Evolutionary conservation across 1,140 invertebrate genomes (phyloP).

Genomic region (Scaptomyza montana): DNA sequence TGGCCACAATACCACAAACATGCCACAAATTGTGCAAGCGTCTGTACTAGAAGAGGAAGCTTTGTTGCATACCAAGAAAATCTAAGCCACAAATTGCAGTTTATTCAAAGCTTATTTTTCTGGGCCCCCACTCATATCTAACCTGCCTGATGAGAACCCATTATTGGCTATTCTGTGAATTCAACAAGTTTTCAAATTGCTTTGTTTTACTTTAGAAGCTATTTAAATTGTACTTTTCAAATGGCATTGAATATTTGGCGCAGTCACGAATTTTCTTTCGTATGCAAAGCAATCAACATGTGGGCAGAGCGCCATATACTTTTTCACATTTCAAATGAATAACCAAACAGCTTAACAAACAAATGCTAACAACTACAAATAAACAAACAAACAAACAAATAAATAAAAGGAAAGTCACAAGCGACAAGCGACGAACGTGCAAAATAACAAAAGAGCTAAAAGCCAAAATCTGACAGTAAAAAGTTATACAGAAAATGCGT

Average conservation of each 20-base stretch:
- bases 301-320: slow-evolving; percentile 26
- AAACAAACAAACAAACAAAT: slow-evolving; percentile 74
- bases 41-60: neutral
- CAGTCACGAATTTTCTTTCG: neutral
- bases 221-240: neutral
- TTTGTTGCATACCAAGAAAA: neutral
- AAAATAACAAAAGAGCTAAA: slow-evolving; percentile 56
- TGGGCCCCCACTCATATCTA: no score
- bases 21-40: slow-evolving; percentile 28
- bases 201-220: neutral
- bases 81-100: slow-evolving; percentile 11
- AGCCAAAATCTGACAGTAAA: slow-evolving; percentile 76
- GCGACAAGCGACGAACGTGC: slow-evolving; percentile 24
- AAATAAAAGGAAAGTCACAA: slow-evolving; percentile 59
- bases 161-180: neutral
- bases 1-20: neutral
- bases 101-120: slow-evolving; percentile 4
- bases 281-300: slow-evolving; percentile 48
- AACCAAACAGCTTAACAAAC: slow-evolving; percentile 74
- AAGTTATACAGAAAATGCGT: slow-evolving; percentile 80
- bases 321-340: slow-evolving; percentile 68
- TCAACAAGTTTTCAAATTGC: neutral
- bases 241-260: slow-evolving; percentile 13
- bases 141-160: no score
- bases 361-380: slow-evolving; percentile 75